phyloP scores from a whole-genome alignment of 2,797 vertebrate genomes.

The Sebastes iracundus region DNA sequence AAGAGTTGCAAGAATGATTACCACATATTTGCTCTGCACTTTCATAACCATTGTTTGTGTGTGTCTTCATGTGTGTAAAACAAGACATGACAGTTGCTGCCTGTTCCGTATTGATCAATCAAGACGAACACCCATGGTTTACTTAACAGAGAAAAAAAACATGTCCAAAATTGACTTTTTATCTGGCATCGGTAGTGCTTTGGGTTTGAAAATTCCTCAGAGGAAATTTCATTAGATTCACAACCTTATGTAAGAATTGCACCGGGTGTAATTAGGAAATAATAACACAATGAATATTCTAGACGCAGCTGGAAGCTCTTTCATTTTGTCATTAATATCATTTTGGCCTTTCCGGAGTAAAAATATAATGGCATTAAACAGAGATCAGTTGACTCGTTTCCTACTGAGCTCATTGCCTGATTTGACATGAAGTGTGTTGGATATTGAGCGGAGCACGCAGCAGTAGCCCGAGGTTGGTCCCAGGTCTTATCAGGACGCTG shows the following conservation, averaged over 20 bases:
- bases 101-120: slow-evolving; percentile 46
- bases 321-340: slow-evolving; percentile 39
- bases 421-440: slow-evolving; percentile 25
- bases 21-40: slow-evolving; percentile 1
- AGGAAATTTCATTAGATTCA: slow-evolving; percentile 41
- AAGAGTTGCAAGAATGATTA: slow-evolving; percentile 25
- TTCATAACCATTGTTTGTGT: slow-evolving; percentile 3
- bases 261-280: slow-evolving; percentile 55
- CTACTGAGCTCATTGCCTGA: slow-evolving; percentile 19
- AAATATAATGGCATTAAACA: slow-evolving; percentile 40
- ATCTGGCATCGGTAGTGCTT: neutral
- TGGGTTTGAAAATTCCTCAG: slow-evolving; percentile 19
- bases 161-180: slow-evolving; percentile 13
- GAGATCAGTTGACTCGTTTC: slow-evolving; percentile 39
- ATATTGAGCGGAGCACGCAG: slow-evolving; percentile 21
- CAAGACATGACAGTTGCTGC: slow-evolving; percentile 32
- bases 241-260: slow-evolving; percentile 33
- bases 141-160: slow-evolving; percentile 3
- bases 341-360: slow-evolving; percentile 24
- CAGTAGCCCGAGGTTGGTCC: slow-evolving; percentile 42
- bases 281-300: slow-evolving; percentile 59
- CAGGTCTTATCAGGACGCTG: slow-evolving; percentile 48
- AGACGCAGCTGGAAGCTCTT: slow-evolving; percentile 48
- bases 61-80: slow-evolving; percentile 32
- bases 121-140: slow-evolving; percentile 26